phyloP scores from a whole-genome alignment of 2,888 invertebrate genomes.

The Plusia festucae region DNA sequence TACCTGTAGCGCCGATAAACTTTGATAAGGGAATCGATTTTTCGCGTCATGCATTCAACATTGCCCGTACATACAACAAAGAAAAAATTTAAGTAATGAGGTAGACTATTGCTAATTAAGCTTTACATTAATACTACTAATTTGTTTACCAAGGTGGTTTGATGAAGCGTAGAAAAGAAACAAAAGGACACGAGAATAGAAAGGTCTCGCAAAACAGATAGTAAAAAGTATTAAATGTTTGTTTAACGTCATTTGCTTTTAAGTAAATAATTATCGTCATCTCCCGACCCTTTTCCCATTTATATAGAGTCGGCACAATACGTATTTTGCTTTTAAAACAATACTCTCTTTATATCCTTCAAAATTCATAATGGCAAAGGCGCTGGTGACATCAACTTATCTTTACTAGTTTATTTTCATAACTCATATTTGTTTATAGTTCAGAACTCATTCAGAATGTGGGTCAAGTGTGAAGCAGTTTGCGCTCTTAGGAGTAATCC shows the following conservation, averaged over 20 bases:
- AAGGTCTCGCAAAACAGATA: no score
- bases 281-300: no score
- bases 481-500: constrained; percentile 13
- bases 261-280: no score
- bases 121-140: background rate
- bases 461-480: constrained; percentile 45
- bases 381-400: constrained; percentile 31
- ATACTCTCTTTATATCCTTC: background rate
- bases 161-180: no score
- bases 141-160: no score
- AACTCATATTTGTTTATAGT: constrained; percentile 34
- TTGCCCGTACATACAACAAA: background rate
- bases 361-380: constrained; percentile 16
- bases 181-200: no score
- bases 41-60: constrained; percentile 25
- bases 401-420: constrained; percentile 16
- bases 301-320: no score
- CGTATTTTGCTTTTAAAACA: no score
- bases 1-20: constrained; percentile 38
- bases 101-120: background rate
- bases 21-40: constrained; percentile 66
- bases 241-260: no score
- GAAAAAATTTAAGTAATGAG: background rate
- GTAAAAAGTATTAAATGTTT: no score
- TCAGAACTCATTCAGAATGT: constrained; percentile 33